Percentiles rank a stretch among this genome's conserved stretches.
Evolutionary conservation across 2,113 vertebrate species (phyloP).

Genomic region (Nothobranchius kuhntae): DNA sequence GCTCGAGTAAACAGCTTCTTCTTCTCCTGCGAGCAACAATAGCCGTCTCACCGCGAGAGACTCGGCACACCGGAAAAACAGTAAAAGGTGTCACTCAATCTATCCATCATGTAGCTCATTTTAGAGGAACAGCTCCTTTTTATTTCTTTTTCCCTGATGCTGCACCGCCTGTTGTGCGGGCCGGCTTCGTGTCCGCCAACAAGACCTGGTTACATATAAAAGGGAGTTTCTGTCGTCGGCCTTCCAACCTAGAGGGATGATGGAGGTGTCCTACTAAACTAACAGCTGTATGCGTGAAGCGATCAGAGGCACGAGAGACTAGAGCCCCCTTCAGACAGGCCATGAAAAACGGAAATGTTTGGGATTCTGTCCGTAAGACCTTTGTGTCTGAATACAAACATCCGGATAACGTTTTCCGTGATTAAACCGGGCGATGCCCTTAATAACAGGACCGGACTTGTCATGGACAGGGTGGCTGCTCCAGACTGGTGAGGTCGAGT

Average conservation of each 20-base stretch:
- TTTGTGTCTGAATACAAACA: too few relatives aligned
- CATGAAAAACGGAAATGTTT: too few relatives aligned
- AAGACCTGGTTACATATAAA: constrained; percentile 27
- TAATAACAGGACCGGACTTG: too few relatives aligned
- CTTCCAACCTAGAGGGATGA: constrained; percentile 11
- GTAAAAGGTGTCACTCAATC: constrained; percentile 37
- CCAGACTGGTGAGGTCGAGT: too few relatives aligned
- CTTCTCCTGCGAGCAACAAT: constrained; percentile 30
- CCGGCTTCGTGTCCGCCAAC: constrained; percentile 37
- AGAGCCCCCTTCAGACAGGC: too few relatives aligned
- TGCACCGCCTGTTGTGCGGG: constrained; percentile 22
- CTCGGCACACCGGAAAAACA: constrained; percentile 19
- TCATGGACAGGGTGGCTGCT: too few relatives aligned
- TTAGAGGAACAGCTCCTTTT: constrained; percentile 8
- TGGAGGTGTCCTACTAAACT: constrained; percentile 6
- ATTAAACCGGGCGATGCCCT: too few relatives aligned
- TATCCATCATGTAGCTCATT: constrained; percentile 46
- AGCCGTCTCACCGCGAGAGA: constrained; percentile 21
- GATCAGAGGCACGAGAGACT: too few relatives aligned
- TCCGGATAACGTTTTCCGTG: too few relatives aligned
- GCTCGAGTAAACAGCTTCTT: constrained; percentile 40
- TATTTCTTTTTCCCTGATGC: constrained; percentile 30
- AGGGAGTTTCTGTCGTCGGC: constrained; percentile 14
- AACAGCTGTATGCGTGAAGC: not conserved
- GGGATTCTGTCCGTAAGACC: too few relatives aligned